Conservation (phyloP, 2,113 vertebrate genomes). For the Symphodus melops region DNA sequence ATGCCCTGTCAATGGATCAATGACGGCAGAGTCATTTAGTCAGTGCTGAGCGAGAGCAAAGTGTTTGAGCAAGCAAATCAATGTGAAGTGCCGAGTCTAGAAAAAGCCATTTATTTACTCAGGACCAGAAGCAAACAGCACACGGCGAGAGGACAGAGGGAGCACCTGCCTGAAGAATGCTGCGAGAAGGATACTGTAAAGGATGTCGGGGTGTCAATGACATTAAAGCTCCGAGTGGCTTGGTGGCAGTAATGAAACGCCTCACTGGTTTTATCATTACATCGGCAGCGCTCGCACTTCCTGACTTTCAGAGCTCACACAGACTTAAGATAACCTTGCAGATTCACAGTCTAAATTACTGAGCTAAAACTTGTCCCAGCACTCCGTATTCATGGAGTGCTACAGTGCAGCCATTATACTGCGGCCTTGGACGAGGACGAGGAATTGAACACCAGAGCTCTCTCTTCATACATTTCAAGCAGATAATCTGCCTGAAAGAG, state of each 20-base stretch:
- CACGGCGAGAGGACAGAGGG: slow-evolving; percentile 55
- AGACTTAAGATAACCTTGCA: slow-evolving; percentile 74
- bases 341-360: slow-evolving; percentile 66
- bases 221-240: slow-evolving; percentile 68
- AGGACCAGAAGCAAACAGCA: slow-evolving; percentile 63
- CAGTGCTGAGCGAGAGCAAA: slow-evolving; percentile 77
- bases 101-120: slow-evolving; percentile 77
- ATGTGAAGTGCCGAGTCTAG: slow-evolving; percentile 69
- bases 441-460: slow-evolving; percentile 52
- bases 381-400: slow-evolving; percentile 55
- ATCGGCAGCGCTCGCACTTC: slow-evolving; percentile 63
- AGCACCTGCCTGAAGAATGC: slow-evolving; percentile 49
- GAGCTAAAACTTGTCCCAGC: slow-evolving; percentile 50
- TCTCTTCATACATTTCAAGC: slow-evolving; percentile 56
- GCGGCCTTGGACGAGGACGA: slow-evolving; percentile 51
- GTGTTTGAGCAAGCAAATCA: slow-evolving; percentile 81
- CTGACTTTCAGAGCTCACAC: slow-evolving; percentile 71
- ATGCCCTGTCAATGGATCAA: slow-evolving; percentile 76
- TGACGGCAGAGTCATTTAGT: slow-evolving; percentile 79
- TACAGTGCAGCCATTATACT: slow-evolving; percentile 41
- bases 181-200: slow-evolving; percentile 71
- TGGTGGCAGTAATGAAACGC: slow-evolving; percentile 76
- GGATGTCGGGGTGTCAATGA: slow-evolving; percentile 66
- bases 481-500: slow-evolving; percentile 37
- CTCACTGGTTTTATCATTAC: slow-evolving; percentile 77